Evolutionary conservation across 2,113 vertebrate genomes (phyloP).

Genomic region (Lipophrys pholis): DNA sequence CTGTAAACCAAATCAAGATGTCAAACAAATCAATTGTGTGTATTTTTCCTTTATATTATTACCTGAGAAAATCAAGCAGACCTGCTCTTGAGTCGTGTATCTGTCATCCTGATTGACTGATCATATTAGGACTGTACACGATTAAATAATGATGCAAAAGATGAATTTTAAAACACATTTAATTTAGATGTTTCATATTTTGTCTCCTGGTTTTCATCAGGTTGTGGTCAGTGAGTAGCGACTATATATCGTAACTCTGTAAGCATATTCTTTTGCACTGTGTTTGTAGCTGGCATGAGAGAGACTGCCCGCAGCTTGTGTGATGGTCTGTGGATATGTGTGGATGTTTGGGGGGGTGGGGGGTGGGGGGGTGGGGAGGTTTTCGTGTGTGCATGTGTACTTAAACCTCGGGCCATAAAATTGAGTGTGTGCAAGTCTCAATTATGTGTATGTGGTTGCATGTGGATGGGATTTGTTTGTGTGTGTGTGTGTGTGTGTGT

Average conservation of each 20-base stretch:
- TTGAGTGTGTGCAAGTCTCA: conserved; percentile 27
- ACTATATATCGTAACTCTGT: conserved; percentile 48
- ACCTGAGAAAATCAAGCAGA: too few species aligned
- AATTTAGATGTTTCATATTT: too few species aligned
- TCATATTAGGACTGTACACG: too few species aligned
- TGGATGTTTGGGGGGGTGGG: conserved; percentile 32
- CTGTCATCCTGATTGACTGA: too few species aligned
- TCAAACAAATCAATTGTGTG: too few species aligned
- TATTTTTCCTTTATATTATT: too few species aligned
- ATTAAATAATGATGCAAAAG: too few species aligned
- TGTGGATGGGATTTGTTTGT: neutral
- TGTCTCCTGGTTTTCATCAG: conserved; percentile 27
- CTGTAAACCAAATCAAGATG: too few species aligned
- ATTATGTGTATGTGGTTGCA: conserved; percentile 31
- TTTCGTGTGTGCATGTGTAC: conserved; percentile 69
- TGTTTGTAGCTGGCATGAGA: conserved; percentile 76
- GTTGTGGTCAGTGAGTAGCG: conserved; percentile 54
- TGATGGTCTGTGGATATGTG: conserved; percentile 75
- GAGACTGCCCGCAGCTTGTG: conserved; percentile 77
- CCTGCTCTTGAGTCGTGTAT: too few species aligned
- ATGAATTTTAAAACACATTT: too few species aligned
- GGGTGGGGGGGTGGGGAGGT: neutral
- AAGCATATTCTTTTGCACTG: conserved; percentile 65
- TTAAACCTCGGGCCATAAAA: conserved; percentile 76
- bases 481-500: too few species aligned